Conservation (phyloP, 2,888 invertebrate species). For the Plutella xylostella region DNA sequence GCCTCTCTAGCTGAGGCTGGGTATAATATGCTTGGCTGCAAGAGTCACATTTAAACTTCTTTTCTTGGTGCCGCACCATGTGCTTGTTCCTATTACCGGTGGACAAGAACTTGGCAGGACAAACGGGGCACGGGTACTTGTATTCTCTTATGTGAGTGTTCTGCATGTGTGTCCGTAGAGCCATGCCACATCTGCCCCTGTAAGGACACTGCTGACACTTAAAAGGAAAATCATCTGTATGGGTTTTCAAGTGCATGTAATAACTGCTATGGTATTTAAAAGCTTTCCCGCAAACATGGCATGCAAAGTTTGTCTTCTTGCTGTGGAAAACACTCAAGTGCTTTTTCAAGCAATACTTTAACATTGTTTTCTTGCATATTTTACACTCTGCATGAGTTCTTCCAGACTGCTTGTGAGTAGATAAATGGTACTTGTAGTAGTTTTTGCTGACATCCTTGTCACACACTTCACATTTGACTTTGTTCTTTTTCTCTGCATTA, state of each 20-base stretch:
- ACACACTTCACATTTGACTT: conserved; percentile 31
- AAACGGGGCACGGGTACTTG: conserved; percentile 6
- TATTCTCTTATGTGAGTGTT: conserved; percentile 8
- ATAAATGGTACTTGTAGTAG: conserved; percentile 22
- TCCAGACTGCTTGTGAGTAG: too few relatives aligned
- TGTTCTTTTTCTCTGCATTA: conserved; percentile 19
- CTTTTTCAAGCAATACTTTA: conserved; percentile 19
- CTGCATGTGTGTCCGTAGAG: conserved; percentile 5
- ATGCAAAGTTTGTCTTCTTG: background rate
- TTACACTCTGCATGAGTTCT: too few relatives aligned
- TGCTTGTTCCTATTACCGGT: conserved; percentile 9
- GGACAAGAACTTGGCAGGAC: conserved; percentile 4
- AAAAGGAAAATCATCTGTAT: conserved; percentile 6
- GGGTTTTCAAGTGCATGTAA: conserved; percentile 4
- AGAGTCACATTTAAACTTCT: conserved; percentile 6
- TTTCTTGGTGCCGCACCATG: conserved; percentile 7
- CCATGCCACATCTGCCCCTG: conserved; percentile 3
- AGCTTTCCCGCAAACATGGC: conserved; percentile 10
- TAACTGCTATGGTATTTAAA: conserved; percentile 5
- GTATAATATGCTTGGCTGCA: conserved; percentile 9
- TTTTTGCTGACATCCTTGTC: conserved; percentile 31
- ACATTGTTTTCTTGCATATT: background rate
- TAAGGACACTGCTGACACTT: conserved; percentile 11
- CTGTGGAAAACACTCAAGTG: conserved; percentile 25
- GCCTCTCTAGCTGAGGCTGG: conserved; percentile 5